Base-by-base conservation (phyloP, 2,113 vertebrate genomes). In the Alethe diademata region DNA sequence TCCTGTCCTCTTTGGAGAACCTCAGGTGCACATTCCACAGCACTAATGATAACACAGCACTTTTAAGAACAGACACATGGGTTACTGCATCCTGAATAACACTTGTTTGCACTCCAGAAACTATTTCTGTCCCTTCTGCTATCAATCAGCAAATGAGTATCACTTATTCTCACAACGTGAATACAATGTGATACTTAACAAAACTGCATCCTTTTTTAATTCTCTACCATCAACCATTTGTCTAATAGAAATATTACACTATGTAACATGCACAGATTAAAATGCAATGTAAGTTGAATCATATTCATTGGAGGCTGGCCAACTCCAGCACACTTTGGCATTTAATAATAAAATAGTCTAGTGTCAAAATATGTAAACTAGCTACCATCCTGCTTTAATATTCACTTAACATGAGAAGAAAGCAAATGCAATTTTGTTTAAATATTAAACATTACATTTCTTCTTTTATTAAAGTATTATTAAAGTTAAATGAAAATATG, bases 311-410 rank as follows among this genome's bases (percentile, higher is more conserved):
- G 96, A 97, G 86, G 82, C 85, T 91, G 70, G 94, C 96, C 95
- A 97, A 95, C 88, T 93, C 67, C 94, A 96, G 96, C 78, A 97
- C 87, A 96, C 95, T 97, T 96, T 95, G 88, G 94, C 98, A 97
- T 97, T 98, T 96, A 97, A 96, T 90, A 96, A 93, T 91, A 93
- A 96, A 97, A 93, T 69, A 97, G 96, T 95, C 83, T 95, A 95
- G 89, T 95, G 97, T 97, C 96, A 97, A 97, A 97, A 96, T 96
- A 97, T 86, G 91, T 93, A 97, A 98, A 94, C 95, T 95, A 97
- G 95, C 76, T 97, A 95, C 94, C 93, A 97, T 90, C 93, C 83
- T 95, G 94, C 82, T 98, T 97, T 95, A 97, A 97, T 96, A 95
- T 95, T 97, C 97, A 94, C 95, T 97, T 96, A 90, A 93, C 47